A percentile compares a stretch with the other conserved stretches of the same genome.
Evolutionary conservation across 2,113 vertebrate species (phyloP).

Genomic region (Pelodiscus sinensis): DNA sequence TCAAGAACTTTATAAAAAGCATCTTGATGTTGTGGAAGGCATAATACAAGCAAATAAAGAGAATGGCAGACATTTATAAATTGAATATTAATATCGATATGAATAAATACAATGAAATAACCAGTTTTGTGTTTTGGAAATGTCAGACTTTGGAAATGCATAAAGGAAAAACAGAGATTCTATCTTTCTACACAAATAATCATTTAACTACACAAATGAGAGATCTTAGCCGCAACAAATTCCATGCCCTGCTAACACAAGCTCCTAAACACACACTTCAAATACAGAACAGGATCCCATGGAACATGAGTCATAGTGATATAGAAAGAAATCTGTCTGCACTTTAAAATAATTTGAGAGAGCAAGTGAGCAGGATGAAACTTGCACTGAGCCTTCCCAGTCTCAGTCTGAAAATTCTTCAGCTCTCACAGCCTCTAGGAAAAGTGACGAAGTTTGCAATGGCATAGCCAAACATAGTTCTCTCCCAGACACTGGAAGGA

Average conservation of each 20-base stretch:
- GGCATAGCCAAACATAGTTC: background rate
- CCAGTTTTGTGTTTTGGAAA: no score
- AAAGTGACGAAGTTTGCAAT: background rate
- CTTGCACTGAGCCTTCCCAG: background rate
- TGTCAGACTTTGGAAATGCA: no score
- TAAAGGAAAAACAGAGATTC: no score
- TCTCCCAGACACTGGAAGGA: background rate
- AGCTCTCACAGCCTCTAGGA: background rate
- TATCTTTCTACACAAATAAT: no score
- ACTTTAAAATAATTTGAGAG: background rate
- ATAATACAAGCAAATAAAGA: accelerated
- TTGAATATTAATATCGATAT: background rate
- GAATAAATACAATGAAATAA: background rate
- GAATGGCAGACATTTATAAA: background rate
- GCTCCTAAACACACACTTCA: background rate
- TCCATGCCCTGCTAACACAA: background rate
- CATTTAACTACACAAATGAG: no score
- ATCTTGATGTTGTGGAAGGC: background rate
- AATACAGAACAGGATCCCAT: background rate
- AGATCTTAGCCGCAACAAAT: background rate
- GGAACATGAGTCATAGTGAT: background rate
- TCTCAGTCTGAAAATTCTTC: background rate
- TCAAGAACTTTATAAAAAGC: background rate
- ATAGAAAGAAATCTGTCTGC: background rate
- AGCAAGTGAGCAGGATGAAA: background rate